These are phyloP conservation scores for Panurus biarmicus DNA, from an alignment of 2,113 vertebrate genomes.

Conservation along the genomic window DNA sequence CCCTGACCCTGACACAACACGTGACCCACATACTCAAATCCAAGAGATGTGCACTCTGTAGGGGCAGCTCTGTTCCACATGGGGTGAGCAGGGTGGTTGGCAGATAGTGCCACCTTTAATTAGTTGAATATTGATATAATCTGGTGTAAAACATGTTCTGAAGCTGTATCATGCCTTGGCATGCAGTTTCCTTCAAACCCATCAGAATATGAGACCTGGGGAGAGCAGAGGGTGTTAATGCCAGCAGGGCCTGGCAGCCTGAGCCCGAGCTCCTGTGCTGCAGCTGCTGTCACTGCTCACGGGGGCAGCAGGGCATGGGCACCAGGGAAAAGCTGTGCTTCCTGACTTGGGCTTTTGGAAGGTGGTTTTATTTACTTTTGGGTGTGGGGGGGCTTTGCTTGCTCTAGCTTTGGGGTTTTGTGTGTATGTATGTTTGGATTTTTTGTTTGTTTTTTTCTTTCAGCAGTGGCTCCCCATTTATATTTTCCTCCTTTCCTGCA, in stretches of 20 bases:
- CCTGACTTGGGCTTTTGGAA: not conserved
- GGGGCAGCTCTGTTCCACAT: rapidly evolving
- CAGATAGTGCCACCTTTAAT: not conserved
- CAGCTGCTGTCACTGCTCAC: not conserved
- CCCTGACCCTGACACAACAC: not conserved
- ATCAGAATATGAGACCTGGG: not conserved
- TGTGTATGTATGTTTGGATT: too few species aligned
- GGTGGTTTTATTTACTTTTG: not conserved
- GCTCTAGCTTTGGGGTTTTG: not conserved
- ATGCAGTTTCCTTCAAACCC: not conserved
- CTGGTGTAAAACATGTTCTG: not conserved
- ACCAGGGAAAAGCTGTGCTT: not conserved
- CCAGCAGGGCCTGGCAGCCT: not conserved
- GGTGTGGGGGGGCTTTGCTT: not conserved
- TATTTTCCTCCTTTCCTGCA: not conserved
- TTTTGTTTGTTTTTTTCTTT: not conserved
- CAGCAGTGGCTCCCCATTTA: not conserved
- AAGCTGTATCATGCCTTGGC: not conserved
- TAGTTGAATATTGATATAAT: not conserved
- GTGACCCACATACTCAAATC: rapidly evolving
- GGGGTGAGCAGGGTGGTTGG: not conserved
- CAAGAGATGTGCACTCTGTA: rapidly evolving
- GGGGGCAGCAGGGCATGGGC: rapidly evolving
- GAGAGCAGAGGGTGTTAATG: not conserved
- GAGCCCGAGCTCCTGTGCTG: not conserved